Conservation (phyloP, 2,888 invertebrate genomes). For the Cremastinae sp. region DNA sequence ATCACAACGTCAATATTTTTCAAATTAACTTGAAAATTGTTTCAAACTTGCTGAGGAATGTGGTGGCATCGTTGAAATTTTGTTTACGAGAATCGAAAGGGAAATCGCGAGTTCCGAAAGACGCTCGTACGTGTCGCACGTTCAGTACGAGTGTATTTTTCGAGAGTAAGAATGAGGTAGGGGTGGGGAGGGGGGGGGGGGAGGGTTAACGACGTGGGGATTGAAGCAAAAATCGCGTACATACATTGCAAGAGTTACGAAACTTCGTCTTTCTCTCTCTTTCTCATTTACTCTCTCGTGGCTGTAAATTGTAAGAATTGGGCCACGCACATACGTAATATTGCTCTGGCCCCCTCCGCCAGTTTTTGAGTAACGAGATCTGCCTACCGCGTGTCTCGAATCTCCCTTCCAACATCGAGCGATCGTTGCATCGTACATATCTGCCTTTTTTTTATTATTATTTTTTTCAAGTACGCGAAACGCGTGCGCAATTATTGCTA, state of each 20-base stretch:
- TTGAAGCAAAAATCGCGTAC: slow-evolving; percentile 64
- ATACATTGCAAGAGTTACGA: slow-evolving; percentile 70
- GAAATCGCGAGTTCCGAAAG: slow-evolving; percentile 24
- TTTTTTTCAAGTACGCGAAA: slow-evolving; percentile 67
- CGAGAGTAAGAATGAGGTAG: neutral
- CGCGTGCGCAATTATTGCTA: slow-evolving; percentile 76
- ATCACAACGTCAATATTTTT: no score
- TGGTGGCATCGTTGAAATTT: neutral
- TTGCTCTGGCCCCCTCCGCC: slow-evolving; percentile 29
- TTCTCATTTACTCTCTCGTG: slow-evolving; percentile 52
- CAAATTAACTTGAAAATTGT: no score
- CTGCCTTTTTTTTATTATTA: slow-evolving; percentile 45
- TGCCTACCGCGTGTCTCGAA: slow-evolving; percentile 36
- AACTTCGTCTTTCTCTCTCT: slow-evolving; percentile 52
- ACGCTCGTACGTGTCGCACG: neutral
- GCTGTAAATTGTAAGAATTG: slow-evolving; percentile 78
- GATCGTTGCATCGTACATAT: slow-evolving; percentile 51
- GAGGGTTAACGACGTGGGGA: neutral
- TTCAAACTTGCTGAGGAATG: no score
- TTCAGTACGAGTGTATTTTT: slow-evolving; percentile 23
- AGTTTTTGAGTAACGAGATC: slow-evolving; percentile 43
- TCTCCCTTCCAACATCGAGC: slow-evolving; percentile 38
- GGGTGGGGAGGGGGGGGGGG: slow-evolving; percentile 11
- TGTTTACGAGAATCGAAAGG: slow-evolving; percentile 11
- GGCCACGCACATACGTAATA: slow-evolving; percentile 70